Percentiles rank a stretch among this genome's conserved stretches.
Conservation (phyloP, 2,797 vertebrate species). For the Rhabdomys pumilio region DNA sequence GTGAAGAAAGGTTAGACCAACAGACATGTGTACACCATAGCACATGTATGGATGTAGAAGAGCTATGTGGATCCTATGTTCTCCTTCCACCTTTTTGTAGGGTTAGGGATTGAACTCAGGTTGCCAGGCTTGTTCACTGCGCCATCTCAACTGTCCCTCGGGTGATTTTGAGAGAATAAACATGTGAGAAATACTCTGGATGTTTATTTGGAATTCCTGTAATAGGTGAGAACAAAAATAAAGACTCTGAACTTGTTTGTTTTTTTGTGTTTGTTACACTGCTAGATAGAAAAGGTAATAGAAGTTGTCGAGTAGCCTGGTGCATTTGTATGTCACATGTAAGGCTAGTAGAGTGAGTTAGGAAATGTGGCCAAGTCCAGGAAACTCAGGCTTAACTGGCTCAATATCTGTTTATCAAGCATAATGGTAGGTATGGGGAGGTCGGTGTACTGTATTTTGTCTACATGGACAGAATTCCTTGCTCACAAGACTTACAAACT, state of each 20-base stretch:
- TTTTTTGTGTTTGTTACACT: slow-evolving; percentile 1
- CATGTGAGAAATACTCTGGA: slow-evolving; percentile 21
- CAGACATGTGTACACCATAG: background rate
- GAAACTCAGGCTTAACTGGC: background rate
- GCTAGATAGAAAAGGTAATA: background rate
- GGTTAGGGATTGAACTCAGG: background rate
- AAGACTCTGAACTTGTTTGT: slow-evolving; percentile 27
- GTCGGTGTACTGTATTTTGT: background rate
- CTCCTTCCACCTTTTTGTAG: background rate
- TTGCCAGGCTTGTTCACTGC: background rate
- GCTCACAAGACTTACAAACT: slow-evolving; percentile 37
- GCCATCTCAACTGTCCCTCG: background rate
- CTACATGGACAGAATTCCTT: slow-evolving; percentile 6
- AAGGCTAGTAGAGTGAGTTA: background rate
- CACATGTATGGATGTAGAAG: background rate
- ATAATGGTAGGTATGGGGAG: background rate
- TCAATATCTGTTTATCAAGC: background rate
- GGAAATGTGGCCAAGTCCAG: slow-evolving; percentile 19
- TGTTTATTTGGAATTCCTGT: slow-evolving; percentile 49
- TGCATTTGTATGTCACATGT: background rate
- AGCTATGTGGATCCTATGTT: background rate
- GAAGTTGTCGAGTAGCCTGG: background rate
- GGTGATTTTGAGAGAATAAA: slow-evolving; percentile 42
- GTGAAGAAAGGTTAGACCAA: too few relatives aligned
- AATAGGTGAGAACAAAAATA: slow-evolving; percentile 37